Base-by-base conservation (phyloP, 2,888 invertebrate genomes). In the Endotricha flammealis region DNA sequence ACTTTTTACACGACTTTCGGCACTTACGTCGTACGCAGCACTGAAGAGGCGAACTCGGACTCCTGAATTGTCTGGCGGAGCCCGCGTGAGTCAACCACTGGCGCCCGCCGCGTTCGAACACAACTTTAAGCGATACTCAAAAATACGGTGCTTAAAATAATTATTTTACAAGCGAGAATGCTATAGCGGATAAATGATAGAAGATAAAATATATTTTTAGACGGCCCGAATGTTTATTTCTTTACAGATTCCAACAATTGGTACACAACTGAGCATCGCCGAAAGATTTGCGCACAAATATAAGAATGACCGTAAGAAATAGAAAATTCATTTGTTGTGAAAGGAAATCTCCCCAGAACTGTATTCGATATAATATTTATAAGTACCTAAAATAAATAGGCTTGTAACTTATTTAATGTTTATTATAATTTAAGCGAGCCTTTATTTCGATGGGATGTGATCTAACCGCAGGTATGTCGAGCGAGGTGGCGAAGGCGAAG, bases 1-100 rank as follows among this genome's bases (percentile, higher is more conserved):
- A 78, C 83, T 83, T 83, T 82, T 82, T 81, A 82, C 85, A 83
- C 85, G 85, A 83, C 83, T 82, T 75, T 80, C 85, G 55, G 79
- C 83, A 85, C 85, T 86, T 85, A 82, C 82, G 80, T 65, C 82
- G 77, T 72, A 64, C 80, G 72, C 72, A 79, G 73, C 73, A 85
- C 85, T 86, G 85, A 79, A 73, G 72, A 73, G 68, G 64, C 69
- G 64, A 58, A 60, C 63, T 64, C 54, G 64, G 65, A 48, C 64
- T 71, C 57, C 71, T 63, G 65, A 50, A 67, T 70, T 70, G 80
- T 81, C 82, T 83, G 66, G 61, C 71, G 68, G 57, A 65, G 61
- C 55, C 67, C 66, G 64, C 57, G 67, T 79, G 79, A 79, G 59
- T 76, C 78, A 79, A 56, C 53, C n/a, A 12, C 43, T 58, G 56